A percentile compares a stretch with the other conserved stretches of the same genome.
Conservation (phyloP, 2,888 invertebrate species). For the Synanthedon andrenaeformis region DNA sequence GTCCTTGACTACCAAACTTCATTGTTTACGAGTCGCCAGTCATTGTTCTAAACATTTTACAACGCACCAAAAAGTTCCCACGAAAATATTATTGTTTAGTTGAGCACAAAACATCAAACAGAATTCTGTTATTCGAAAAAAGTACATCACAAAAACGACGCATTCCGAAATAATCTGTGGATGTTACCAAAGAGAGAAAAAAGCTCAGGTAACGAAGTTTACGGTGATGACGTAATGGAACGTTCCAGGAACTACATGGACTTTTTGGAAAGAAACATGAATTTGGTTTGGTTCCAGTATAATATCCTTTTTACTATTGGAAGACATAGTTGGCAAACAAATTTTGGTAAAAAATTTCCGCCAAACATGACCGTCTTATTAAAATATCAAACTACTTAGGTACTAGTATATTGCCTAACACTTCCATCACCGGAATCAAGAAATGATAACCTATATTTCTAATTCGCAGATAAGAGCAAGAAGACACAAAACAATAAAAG, state of each 20-base stretch:
- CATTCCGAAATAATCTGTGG: slow-evolving; percentile 29
- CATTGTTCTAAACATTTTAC: neutral
- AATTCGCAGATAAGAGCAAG: no score
- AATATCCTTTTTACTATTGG: no score
- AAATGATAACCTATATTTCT: no score
- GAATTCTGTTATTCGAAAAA: slow-evolving; percentile 7
- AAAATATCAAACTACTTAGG: no score
- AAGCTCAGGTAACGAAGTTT: slow-evolving; percentile 17
- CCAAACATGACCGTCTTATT: no score
- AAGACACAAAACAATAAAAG: no score
- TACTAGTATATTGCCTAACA: no score
- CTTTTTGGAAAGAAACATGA: neutral
- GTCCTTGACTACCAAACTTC: neutral
- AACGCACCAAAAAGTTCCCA: neutral
- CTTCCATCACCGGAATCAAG: no score
- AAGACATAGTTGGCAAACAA: no score
- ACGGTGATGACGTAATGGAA: slow-evolving; percentile 8
- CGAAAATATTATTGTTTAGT: neutral
- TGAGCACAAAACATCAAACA: neutral
- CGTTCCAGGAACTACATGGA: neutral
- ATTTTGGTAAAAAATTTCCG: no score
- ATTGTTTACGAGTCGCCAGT: neutral
- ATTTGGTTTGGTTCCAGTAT: neutral
- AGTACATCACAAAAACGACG: slow-evolving; percentile 16
- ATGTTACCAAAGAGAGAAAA: slow-evolving; percentile 22